A percentile compares a stretch with the other conserved stretches of the same genome.
These are phyloP conservation scores for Spatula clypeata DNA, from an alignment of 2,797 vertebrate species.

Conservation along the genomic window DNA sequence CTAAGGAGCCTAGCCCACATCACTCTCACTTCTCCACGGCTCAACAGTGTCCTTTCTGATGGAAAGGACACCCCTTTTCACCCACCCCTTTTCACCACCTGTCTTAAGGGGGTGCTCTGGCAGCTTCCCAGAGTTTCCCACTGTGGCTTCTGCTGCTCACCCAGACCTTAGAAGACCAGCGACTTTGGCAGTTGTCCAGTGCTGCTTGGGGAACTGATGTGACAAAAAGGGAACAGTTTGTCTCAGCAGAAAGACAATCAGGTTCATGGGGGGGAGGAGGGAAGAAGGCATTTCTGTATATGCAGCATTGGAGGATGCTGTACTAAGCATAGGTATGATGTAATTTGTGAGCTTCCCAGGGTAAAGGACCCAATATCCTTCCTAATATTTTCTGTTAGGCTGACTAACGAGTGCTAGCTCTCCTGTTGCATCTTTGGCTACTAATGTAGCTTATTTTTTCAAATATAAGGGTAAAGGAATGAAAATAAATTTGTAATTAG, in stretches of 20 bases:
- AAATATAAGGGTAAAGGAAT: neutral
- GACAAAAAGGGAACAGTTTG: neutral
- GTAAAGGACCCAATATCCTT: neutral
- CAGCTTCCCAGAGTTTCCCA: neutral
- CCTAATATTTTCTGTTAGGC: neutral
- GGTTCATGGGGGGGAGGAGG: rapidly evolving
- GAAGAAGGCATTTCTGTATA: neutral
- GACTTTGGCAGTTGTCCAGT: rapidly evolving
- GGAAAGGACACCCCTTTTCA: neutral
- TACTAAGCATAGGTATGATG: rapidly evolving
- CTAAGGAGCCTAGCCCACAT: neutral
- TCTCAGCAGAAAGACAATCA: neutral
- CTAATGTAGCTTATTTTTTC: neutral
- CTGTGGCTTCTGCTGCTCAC: neutral
- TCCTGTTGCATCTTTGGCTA: neutral
- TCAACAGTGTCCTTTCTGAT: neutral
- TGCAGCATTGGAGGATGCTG: neutral
- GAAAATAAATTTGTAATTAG: neutral
- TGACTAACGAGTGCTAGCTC: neutral
- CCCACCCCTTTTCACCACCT: neutral
- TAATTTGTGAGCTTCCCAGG: neutral
- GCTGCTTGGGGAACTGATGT: neutral
- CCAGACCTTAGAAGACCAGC: neutral
- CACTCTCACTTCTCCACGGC: neutral
- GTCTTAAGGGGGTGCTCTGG: neutral